These are phyloP conservation scores for Neoscelio sp. DNA, from an alignment of 2,888 invertebrate species.

Conservation along the genomic window DNA sequence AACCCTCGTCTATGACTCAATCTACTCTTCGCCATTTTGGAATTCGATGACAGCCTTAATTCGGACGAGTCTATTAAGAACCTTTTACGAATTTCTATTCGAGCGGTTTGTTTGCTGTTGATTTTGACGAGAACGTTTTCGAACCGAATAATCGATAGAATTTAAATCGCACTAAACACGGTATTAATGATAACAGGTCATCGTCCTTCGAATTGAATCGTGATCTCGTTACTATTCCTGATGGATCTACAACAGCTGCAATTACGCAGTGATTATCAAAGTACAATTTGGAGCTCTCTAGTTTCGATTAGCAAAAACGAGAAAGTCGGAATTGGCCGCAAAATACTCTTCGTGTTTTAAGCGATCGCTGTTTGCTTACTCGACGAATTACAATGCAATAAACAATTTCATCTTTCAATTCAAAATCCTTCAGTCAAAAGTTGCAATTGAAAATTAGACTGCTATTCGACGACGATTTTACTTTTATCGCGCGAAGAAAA, in stretches of 20 bases:
- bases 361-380: too few relatives aligned
- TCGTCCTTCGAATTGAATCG: slow-evolving; percentile 32
- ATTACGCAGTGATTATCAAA: slow-evolving; percentile 27
- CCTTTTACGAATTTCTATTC: not conserved
- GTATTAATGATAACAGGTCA: slow-evolving; percentile 32
- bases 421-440: too few relatives aligned
- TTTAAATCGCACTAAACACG: slow-evolving; percentile 18
- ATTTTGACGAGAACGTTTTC: not conserved
- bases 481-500: slow-evolving; percentile 1
- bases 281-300: slow-evolving; percentile 8
- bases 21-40: too few relatives aligned
- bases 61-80: not conserved
- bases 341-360: not conserved
- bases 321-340: not conserved
- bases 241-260: slow-evolving; percentile 27
- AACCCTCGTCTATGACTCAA: too few relatives aligned
- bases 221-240: slow-evolving; percentile 31
- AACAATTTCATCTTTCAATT: too few relatives aligned
- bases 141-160: slow-evolving; percentile 8
- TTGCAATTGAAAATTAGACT: too few relatives aligned
- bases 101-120: slow-evolving; percentile 1
- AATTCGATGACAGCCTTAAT: too few relatives aligned
- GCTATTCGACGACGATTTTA: slow-evolving; percentile 19
- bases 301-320: slow-evolving; percentile 20
- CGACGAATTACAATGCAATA: too few relatives aligned